Conservation (phyloP, 2,113 vertebrate species). For the Epinephelus lanceolatus region DNA sequence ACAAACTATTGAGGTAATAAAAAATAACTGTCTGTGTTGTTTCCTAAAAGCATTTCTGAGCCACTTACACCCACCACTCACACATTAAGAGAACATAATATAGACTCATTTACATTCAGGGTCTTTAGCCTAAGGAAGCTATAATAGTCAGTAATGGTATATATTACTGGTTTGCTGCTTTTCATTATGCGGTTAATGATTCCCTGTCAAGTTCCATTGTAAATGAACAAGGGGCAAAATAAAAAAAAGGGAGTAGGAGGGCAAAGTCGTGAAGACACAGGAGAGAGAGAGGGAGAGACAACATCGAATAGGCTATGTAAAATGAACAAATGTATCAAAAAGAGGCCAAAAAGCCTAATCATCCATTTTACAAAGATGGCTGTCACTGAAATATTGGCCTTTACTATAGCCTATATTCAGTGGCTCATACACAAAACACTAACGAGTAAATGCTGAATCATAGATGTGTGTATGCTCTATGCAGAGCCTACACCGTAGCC, state of each 20-base stretch:
- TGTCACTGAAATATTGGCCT: neutral
- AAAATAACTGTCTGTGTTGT: slow-evolving; percentile 16
- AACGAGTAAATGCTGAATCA: neutral
- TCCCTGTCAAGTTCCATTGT: slow-evolving; percentile 78
- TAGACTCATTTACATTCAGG: slow-evolving; percentile 68
- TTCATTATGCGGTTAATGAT: slow-evolving; percentile 81
- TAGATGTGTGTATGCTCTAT: no score
- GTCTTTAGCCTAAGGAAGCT: slow-evolving; percentile 74
- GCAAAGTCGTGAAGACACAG: no score
- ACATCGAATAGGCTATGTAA: neutral
- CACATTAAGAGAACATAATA: slow-evolving; percentile 43
- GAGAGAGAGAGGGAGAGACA: neutral
- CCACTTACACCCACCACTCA: slow-evolving; percentile 31
- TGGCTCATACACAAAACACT: neutral
- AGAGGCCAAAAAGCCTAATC: neutral
- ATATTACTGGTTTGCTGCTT: slow-evolving; percentile 77
- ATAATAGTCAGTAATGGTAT: slow-evolving; percentile 76
- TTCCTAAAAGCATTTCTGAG: slow-evolving; percentile 42
- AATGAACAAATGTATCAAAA: neutral
- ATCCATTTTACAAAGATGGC: neutral
- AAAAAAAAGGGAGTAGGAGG: neutral
- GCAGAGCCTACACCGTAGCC: no score
- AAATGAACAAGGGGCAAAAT: slow-evolving; percentile 62
- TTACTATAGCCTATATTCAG: neutral
- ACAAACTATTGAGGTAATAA: neutral